These are phyloP conservation scores for Neofelis nebulosa DNA, from an alignment of 2,113 vertebrate genomes.

Conservation along the genomic window DNA sequence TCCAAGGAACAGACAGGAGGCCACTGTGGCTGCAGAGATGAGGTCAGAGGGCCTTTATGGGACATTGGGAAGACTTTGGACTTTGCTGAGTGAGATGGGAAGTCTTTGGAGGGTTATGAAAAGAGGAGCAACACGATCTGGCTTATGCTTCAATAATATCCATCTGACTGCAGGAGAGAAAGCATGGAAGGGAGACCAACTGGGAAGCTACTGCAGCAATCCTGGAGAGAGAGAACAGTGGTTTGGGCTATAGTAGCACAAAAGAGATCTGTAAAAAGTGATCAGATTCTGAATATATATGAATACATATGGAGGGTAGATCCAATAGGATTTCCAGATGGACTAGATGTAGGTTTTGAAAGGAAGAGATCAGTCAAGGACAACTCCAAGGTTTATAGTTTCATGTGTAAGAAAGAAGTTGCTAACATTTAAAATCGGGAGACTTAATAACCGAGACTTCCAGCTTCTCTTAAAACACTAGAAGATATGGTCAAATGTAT, in stretches of 20 bases:
- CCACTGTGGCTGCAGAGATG: background rate
- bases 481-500: background rate
- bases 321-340: conserved; percentile 58
- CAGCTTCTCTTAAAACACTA: conserved; percentile 28
- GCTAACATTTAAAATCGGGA: conserved; percentile 45
- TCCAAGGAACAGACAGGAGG: background rate
- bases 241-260: background rate
- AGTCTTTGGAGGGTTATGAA: background rate
- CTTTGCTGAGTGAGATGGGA: background rate
- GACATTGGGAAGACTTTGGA: background rate
- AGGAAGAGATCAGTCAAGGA: conserved; percentile 43
- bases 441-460: conserved; percentile 58
- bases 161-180: background rate
- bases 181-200: background rate
- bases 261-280: background rate
- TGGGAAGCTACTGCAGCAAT: background rate
- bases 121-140: background rate
- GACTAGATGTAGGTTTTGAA: conserved; percentile 48
- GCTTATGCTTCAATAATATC: background rate
- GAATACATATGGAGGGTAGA: conserved; percentile 8
- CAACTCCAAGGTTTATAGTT: conserved; percentile 43
- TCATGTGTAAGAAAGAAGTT: conserved; percentile 35
- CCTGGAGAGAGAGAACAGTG: background rate
- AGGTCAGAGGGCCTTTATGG: background rate
- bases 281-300: background rate